Base-by-base conservation (phyloP, 1,140 invertebrate genomes). In the Euwallacea similis region DNA sequence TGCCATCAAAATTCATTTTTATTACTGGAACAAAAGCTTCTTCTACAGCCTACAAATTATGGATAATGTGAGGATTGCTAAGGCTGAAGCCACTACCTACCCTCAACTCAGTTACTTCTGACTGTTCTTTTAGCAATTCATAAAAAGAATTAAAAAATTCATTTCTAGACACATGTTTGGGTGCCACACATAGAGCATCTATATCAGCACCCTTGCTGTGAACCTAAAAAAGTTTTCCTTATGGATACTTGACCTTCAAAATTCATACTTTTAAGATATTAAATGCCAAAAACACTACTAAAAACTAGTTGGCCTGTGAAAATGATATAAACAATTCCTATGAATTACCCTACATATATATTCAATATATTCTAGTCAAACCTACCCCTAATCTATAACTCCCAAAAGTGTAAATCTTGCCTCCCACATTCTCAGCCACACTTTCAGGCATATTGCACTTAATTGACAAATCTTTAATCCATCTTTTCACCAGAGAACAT, bases 11-110 rank as follows among this genome's bases (percentile, higher is more conserved):
- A 80, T 95, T 95, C 93, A 99, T 97, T 86, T 99, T 99, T 62
- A 99, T 98, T 3, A 99, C 96, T 15, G 98, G 98, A 65, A 99
- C 98, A 86, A 95, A 99, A 0, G 98, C 98, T 83, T 99, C 97
- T 84, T 99, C 96, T 8, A 99, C 96, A 0, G 95, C 90, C 87
- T 93, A 79, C 58, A 85, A 82, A 61, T 58, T 16, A 13, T 10
- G 21, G 1, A 33, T 33, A 33, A 33, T 33, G 21, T 33, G 21
- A 33, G 21, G 21, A 33, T 33, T 33, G 21, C 13, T 50, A 50
- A 50, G 0, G 46, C 2, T 50, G 46, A 50, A 7, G 6, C 21
- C 1, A 33, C 21, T 33, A 33, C 84, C 81, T 85, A 92, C 91
- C 80, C 91, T 82, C 60, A 95, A 83, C 76, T 94, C 91, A 67